Conservation (phyloP, 2,888 invertebrate species). For the Drosophila maculinotata region DNA sequence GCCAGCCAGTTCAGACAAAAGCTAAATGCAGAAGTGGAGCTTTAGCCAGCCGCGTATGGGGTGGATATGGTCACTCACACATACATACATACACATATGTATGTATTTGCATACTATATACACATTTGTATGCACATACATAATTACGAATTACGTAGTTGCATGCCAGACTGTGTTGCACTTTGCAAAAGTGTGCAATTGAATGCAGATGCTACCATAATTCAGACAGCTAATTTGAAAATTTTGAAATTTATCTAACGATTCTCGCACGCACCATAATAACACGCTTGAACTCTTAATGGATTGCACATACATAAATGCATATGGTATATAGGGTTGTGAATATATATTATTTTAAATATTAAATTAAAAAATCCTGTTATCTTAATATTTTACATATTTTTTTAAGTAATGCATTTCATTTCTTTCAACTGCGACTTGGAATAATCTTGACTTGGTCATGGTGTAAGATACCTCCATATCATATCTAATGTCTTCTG, state of each 20-base stretch:
- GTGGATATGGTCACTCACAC: constrained; percentile 47
- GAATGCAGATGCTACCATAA: constrained; percentile 75
- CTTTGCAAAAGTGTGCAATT: constrained; percentile 65
- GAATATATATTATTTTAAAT: constrained; percentile 14
- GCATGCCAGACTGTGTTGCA: constrained; percentile 41
- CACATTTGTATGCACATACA: background rate
- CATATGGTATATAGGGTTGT: background rate
- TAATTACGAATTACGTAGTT: constrained; percentile 19
- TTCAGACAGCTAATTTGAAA: constrained; percentile 70
- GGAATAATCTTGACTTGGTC: no score
- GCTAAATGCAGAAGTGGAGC: constrained; percentile 55
- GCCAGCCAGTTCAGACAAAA: constrained; percentile 59
- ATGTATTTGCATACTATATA: background rate
- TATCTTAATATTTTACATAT: background rate
- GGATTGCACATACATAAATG: constrained; percentile 10
- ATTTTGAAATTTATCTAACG: constrained; percentile 72
- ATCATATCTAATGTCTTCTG: background rate
- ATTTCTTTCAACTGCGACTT: background rate
- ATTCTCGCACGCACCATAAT: constrained; percentile 25
- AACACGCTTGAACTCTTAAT: constrained; percentile 28
- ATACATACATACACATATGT: background rate
- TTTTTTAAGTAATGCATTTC: background rate
- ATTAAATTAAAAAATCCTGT: constrained; percentile 1
- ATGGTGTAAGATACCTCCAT: no score
- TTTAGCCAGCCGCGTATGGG: constrained; percentile 40